These are phyloP conservation scores for Timema cristinae DNA, from an alignment of 2,888 invertebrate species.

Conservation along the genomic window DNA sequence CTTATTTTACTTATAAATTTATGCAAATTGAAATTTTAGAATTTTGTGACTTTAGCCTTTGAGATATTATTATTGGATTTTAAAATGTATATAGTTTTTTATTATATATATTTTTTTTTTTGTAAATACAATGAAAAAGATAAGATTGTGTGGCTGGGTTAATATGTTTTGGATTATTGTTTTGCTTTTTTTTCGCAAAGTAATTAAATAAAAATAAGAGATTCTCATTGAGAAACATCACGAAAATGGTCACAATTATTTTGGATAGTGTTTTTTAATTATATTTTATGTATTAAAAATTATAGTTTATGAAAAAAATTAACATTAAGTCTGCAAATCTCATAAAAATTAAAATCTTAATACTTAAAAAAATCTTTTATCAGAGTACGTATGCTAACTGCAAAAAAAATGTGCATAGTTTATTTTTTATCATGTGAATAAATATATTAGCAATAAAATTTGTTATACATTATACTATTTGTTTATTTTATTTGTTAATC, in stretches of 20 bases:
- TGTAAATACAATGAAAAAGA: conserved; percentile 24
- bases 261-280: no score
- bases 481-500: conserved; percentile 13
- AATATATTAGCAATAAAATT: conserved; percentile 60
- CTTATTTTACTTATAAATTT: conserved; percentile 27
- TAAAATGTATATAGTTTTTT: conserved; percentile 11
- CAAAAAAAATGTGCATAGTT: conserved; percentile 55
- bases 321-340: no score
- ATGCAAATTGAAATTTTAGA: conserved; percentile 20
- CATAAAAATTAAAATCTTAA: conserved; percentile 22
- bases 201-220: conserved; percentile 12
- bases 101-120: no score
- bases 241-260: no score
- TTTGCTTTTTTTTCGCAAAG: conserved; percentile 29
- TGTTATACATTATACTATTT: conserved; percentile 49
- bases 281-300: no score
- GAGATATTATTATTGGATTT: conserved; percentile 29
- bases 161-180: conserved; percentile 21
- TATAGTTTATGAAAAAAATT: no score
- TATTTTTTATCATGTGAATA: conserved; percentile 66
- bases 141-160: conserved; percentile 24
- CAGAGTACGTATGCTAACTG: conserved; percentile 33
- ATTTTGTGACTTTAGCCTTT: conserved; percentile 27
- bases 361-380: conserved; percentile 31
- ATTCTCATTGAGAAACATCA: no score